Evolutionary conservation across 2,888 invertebrate genomes (phyloP).

Genomic region (Diabrotica balteata): DNA sequence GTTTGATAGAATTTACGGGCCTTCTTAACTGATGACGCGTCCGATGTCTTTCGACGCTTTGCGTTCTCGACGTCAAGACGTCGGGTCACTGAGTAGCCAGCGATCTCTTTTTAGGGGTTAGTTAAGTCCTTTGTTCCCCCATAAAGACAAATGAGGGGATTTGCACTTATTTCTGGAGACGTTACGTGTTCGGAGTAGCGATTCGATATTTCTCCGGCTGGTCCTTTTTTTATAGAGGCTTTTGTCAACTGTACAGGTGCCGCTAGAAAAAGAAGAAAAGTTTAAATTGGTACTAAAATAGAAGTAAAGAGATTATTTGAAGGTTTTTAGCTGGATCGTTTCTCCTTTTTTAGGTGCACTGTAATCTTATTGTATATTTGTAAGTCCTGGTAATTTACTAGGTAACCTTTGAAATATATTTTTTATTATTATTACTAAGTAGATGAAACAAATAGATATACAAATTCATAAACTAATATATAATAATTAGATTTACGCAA

Average conservation of each 20-base stretch:
- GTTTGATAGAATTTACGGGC: slow-evolving; percentile 39
- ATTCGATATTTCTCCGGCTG: slow-evolving; percentile 16
- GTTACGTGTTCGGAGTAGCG: slow-evolving; percentile 46
- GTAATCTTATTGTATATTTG: too few relatives aligned
- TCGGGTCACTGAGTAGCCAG: slow-evolving; percentile 33
- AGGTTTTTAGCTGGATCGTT: too few relatives aligned
- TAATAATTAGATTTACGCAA: too few relatives aligned
- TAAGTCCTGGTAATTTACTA: too few relatives aligned
- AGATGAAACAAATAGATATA: too few relatives aligned
- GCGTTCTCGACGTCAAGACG: slow-evolving; percentile 42
- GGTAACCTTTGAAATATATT: too few relatives aligned
- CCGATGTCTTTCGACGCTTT: slow-evolving; percentile 48
- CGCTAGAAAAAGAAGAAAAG: neutral
- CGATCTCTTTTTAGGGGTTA: slow-evolving; percentile 51
- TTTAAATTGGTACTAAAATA: neutral
- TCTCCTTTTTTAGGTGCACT: too few relatives aligned
- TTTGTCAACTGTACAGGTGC: neutral
- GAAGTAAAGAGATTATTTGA: too few relatives aligned
- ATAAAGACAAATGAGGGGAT: slow-evolving; percentile 60
- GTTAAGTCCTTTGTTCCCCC: slow-evolving; percentile 58
- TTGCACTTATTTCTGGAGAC: slow-evolving; percentile 55
- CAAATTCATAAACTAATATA: too few relatives aligned
- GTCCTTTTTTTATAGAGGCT: neutral
- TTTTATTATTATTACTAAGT: too few relatives aligned
- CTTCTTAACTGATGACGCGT: slow-evolving; percentile 47